Evolutionary conservation across 2,888 invertebrate species (phyloP).

Genomic region (Tromatobia lineatoria): DNA sequence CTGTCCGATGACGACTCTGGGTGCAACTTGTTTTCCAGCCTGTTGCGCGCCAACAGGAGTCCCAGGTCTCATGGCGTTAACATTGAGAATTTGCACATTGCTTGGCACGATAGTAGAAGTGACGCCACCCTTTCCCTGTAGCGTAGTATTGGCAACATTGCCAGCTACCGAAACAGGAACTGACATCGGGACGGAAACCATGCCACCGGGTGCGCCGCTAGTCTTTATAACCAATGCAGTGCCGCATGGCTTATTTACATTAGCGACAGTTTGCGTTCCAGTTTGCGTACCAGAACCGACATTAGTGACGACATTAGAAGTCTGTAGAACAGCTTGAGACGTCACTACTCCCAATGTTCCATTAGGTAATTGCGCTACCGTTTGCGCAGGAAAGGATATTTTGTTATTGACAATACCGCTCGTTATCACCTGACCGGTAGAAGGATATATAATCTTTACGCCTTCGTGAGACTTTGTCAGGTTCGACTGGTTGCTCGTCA

Average conservation of each 20-base stretch:
- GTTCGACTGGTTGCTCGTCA: slow-evolving; percentile 65
- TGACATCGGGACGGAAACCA: slow-evolving; percentile 85
- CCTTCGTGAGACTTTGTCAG: slow-evolving; percentile 81
- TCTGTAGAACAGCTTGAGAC: slow-evolving; percentile 87
- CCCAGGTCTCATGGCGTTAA: slow-evolving; percentile 89
- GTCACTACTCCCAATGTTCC: slow-evolving; percentile 89
- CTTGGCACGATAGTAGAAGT: slow-evolving; percentile 89
- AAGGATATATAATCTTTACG: slow-evolving; percentile 85
- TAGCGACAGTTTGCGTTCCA: slow-evolving; percentile 76
- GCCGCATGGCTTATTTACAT: slow-evolving; percentile 82
- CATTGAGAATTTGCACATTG: slow-evolving; percentile 95
- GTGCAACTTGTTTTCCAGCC: slow-evolving; percentile 88
- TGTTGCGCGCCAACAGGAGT: slow-evolving; percentile 91
- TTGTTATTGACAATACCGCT: slow-evolving; percentile 87
- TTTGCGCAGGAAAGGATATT: slow-evolving; percentile 89
- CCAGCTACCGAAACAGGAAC: slow-evolving; percentile 81
- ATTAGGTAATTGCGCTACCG: slow-evolving; percentile 88
- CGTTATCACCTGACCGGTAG: slow-evolving; percentile 81
- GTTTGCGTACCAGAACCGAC: slow-evolving; percentile 62
- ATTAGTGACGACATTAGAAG: slow-evolving; percentile 85
- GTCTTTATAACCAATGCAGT: slow-evolving; percentile 85
- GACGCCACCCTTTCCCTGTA: slow-evolving; percentile 81
- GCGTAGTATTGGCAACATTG: slow-evolving; percentile 76
- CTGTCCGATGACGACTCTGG: slow-evolving; percentile 94
- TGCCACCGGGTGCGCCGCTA: slow-evolving; percentile 82